A percentile compares a stretch with the other conserved stretches of the same genome.
These are phyloP conservation scores for Drosophila mercatorum DNA, from an alignment of 2,888 invertebrate species.

Conservation along the genomic window DNA sequence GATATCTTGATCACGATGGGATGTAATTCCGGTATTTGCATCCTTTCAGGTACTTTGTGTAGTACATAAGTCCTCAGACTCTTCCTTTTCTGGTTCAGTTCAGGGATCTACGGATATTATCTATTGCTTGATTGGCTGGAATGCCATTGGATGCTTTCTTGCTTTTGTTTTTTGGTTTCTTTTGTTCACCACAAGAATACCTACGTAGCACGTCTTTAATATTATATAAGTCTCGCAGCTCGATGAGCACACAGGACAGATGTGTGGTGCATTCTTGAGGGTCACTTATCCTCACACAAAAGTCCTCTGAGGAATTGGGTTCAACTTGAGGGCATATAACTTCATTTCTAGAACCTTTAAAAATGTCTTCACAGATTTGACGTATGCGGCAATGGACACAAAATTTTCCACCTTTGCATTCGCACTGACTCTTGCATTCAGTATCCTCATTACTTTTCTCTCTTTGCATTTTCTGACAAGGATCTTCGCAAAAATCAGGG, in stretches of 20 bases:
- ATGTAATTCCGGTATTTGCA: slow-evolving; percentile 29
- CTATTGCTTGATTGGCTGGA: too few species aligned
- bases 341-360: background rate
- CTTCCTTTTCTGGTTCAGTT: background rate
- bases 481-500: slow-evolving; percentile 58
- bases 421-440: slow-evolving; percentile 52
- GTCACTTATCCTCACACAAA: slow-evolving; percentile 53
- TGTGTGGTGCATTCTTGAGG: slow-evolving; percentile 69
- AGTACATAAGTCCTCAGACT: accelerated
- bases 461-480: slow-evolving; percentile 29
- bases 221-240: slow-evolving; percentile 75
- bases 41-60: slow-evolving; percentile 70
- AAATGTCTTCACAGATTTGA: slow-evolving; percentile 67
- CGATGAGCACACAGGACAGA: slow-evolving; percentile 75
- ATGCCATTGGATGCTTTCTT: too few species aligned
- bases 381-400: slow-evolving; percentile 78
- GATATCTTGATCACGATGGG: too few species aligned
- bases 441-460: background rate
- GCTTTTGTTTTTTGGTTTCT: background rate
- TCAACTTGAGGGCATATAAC: slow-evolving; percentile 46
- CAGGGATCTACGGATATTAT: slow-evolving; percentile 35
- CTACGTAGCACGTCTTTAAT: slow-evolving; percentile 47
- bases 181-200: background rate
- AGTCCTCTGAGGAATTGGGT: slow-evolving; percentile 51
- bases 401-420: slow-evolving; percentile 64